Base-by-base conservation (phyloP, 2,797 vertebrate genomes). In the Lycodopsis pacificus region DNA sequence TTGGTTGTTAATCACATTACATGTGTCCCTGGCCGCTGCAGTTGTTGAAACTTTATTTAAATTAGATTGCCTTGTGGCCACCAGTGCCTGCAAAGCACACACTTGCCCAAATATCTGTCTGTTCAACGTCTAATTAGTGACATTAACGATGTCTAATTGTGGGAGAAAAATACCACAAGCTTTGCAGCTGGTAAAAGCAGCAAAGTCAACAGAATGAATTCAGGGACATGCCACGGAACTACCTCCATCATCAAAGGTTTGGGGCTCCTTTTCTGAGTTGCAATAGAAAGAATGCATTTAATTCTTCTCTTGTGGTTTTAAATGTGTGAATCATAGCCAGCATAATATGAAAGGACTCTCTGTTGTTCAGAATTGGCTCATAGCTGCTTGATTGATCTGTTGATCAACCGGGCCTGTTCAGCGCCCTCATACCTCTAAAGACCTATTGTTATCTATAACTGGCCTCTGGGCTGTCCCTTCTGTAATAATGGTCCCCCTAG, bases 1-100 rank as follows among this genome's bases (percentile, higher is more conserved):
- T 9, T 48, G 53, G 58, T 14, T 74, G 63, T 67, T 69, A 72
- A 80, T 82, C 65, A 72, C 7, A 5, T 72, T 61, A 44, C 42
- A 49, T 20, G 30, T 69, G 65, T 82, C 74, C 69, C 77, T 40
- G 17, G 63, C 34, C 38, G 22, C 59, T 32, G 66, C 59, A 30
- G 20, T 63, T 63, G 62, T 71, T 32, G 42, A 74, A 66, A 62
- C 65, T 71, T 71, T 72, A 69, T 80, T 84, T 63, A 71, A 80
- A 83, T 83, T 46, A 40, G 11, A 71, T 73, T 67, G 38, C 34
- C 22, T 74, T 65, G 53, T 62, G 48, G 69, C 57, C 76, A 71
- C 76, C 44, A 12, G 63, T 40, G 70, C 57, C 68, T 74, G 75
- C 38, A 12, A 54, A 66, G 61, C 51, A 59, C 62, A 79, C 62